These are phyloP conservation scores for Microcaecilia unicolor DNA, from an alignment of 2,797 vertebrate species.

Conservation along the genomic window DNA sequence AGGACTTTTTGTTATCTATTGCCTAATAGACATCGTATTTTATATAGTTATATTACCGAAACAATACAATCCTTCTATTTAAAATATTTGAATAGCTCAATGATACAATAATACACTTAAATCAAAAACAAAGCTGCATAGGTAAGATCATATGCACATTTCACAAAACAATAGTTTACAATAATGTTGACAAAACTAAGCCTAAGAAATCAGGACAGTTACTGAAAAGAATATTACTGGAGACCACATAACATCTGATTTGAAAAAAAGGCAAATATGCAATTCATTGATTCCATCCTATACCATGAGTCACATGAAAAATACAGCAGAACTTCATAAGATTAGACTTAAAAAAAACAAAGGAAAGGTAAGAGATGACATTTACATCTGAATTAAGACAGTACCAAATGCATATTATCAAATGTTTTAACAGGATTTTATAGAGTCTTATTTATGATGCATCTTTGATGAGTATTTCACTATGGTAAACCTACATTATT, in stretches of 20 bases:
- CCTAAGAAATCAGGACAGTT: conserved; percentile 69
- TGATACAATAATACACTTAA: conserved; percentile 89
- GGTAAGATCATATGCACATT: conserved; percentile 76
- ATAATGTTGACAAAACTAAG: conserved; percentile 46
- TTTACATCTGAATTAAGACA: too few species aligned
- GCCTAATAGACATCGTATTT: conserved; percentile 79
- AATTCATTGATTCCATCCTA: conserved; percentile 35
- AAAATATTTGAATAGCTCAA: conserved; percentile 86
- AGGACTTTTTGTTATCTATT: conserved; percentile 76
- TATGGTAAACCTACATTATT: too few species aligned
- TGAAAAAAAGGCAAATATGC: conserved; percentile 28
- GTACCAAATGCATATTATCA: conserved; percentile 3
- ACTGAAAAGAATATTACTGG: conserved; percentile 41
- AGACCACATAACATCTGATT: conserved; percentile 47
- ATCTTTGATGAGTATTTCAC: too few species aligned
- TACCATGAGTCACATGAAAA: conserved; percentile 20
- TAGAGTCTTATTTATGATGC: not conserved
- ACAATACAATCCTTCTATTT: conserved; percentile 79
- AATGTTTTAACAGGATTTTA: conserved; percentile 4
- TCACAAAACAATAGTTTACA: conserved; percentile 64
- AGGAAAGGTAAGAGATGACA: not conserved
- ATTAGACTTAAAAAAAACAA: conserved; percentile 7
- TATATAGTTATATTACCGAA: conserved; percentile 70
- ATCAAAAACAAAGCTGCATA: conserved; percentile 87
- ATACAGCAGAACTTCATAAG: conserved; percentile 16